Conservation (phyloP, 2,797 vertebrate genomes). For the Myotis pilosus region DNA sequence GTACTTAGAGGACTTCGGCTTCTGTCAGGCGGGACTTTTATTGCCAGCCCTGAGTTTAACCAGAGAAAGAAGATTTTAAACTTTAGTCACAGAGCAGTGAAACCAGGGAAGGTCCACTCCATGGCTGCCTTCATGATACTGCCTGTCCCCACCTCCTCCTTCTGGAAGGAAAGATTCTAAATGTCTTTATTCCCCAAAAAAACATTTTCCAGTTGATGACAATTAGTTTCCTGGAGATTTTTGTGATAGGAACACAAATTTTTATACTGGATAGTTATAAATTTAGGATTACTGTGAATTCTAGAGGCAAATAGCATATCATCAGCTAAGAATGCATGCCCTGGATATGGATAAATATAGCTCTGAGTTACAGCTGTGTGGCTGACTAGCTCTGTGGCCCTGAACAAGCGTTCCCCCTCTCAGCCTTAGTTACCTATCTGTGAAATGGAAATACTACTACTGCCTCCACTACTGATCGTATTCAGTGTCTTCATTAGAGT, state of each 20-base stretch:
- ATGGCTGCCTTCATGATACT: neutral
- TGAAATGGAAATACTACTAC: neutral
- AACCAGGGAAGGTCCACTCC: neutral
- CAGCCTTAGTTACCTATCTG: neutral
- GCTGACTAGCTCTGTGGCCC: neutral
- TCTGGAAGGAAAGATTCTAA: neutral
- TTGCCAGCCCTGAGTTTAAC: neutral
- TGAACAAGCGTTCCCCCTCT: neutral
- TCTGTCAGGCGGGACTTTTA: neutral
- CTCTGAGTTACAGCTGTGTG: neutral
- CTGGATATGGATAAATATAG: no score
- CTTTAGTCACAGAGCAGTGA: neutral
- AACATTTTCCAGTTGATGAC: neutral
- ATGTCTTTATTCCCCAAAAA: neutral
- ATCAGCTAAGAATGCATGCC: neutral
- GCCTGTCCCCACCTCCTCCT: neutral
- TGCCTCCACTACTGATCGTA: neutral
- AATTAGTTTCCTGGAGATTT: neutral
- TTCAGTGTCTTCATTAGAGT: conserved; percentile 75
- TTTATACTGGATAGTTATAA: neutral
- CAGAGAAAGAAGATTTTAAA: neutral
- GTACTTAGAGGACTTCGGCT: neutral
- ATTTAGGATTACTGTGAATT: neutral
- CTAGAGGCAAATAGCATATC: neutral
- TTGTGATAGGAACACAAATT: neutral